Evolutionary conservation across 2,113 vertebrate genomes (phyloP).

Genomic region (Scophthalmus maximus): DNA sequence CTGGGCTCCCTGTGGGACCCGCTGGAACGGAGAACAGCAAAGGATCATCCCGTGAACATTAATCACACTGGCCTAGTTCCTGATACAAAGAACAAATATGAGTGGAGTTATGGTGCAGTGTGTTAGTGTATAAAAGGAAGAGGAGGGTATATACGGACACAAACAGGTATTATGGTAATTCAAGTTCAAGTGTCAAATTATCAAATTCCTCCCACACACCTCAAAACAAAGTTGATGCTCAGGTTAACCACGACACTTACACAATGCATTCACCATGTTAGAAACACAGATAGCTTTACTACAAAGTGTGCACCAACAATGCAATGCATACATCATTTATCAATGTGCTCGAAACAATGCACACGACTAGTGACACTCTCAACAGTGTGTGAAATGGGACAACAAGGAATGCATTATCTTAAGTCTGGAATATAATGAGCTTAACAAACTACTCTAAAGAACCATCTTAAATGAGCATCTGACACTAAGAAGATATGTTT

Average conservation of each 20-base stretch:
- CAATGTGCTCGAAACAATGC: neutral
- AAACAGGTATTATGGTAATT: slow-evolving; percentile 20
- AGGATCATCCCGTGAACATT: slow-evolving; percentile 72
- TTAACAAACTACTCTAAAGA: neutral
- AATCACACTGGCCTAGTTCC: slow-evolving; percentile 75
- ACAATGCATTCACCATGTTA: neutral
- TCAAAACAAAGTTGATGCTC: neutral
- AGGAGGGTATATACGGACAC: neutral
- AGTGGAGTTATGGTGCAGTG: neutral
- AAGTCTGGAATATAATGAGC: neutral
- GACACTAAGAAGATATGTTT: neutral
- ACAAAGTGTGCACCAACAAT: neutral
- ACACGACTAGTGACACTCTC: neutral
- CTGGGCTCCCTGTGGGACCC: slow-evolving; percentile 54
- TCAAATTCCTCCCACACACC: slow-evolving; percentile 5
- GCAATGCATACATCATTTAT: neutral
- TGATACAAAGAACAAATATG: slow-evolving; percentile 42
- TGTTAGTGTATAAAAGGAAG: slow-evolving; percentile 1
- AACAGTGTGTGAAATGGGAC: slow-evolving; percentile 1
- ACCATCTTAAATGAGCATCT: neutral
- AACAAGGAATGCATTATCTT: neutral
- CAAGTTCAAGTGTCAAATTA: neutral
- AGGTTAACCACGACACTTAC: neutral
- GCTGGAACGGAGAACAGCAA: slow-evolving; percentile 40
- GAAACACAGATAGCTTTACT: neutral